Conservation (phyloP, 2,113 vertebrate species). For the Notothenia rossii region DNA sequence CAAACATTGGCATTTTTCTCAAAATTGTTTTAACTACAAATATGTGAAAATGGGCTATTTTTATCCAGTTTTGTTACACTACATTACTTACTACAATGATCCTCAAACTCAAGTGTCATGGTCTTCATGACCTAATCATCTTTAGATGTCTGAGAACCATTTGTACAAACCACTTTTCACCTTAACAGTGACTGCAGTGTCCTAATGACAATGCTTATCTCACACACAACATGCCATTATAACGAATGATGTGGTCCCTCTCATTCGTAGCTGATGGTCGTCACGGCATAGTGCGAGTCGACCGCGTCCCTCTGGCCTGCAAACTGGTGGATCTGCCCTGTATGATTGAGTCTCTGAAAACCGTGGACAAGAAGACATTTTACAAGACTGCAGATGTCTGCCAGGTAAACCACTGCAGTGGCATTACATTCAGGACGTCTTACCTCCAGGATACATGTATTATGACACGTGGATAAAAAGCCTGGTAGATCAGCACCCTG, state of each 20-base stretch:
- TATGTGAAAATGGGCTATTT: too few relatives aligned
- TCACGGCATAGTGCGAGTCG: slow-evolving; percentile 91
- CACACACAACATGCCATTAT: neutral
- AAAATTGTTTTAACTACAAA: too few relatives aligned
- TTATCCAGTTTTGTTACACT: too few relatives aligned
- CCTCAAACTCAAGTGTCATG: too few relatives aligned
- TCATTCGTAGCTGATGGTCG: slow-evolving; percentile 88
- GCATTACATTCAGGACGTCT: neutral
- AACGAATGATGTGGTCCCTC: neutral
- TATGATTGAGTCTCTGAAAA: slow-evolving; percentile 92
- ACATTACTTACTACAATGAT: too few relatives aligned
- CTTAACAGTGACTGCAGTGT: neutral
- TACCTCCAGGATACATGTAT: neutral
- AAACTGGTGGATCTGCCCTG: slow-evolving; percentile 96
- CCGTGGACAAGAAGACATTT: slow-evolving; percentile 94
- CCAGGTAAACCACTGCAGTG: slow-evolving; percentile 86
- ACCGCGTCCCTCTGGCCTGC: slow-evolving; percentile 90
- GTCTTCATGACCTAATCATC: too few relatives aligned
- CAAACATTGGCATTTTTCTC: too few relatives aligned
- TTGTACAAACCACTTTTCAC: neutral
- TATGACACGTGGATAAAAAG: slow-evolving; percentile 27
- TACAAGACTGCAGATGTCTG: slow-evolving; percentile 97
- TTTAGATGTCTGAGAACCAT: neutral
- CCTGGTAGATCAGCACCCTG: slow-evolving; percentile 81
- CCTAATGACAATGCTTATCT: neutral